A percentile compares a stretch with the other conserved stretches of the same genome.
phyloP scores from a whole-genome alignment of 2,888 invertebrate species.

The Sepiola atlantica region DNA sequence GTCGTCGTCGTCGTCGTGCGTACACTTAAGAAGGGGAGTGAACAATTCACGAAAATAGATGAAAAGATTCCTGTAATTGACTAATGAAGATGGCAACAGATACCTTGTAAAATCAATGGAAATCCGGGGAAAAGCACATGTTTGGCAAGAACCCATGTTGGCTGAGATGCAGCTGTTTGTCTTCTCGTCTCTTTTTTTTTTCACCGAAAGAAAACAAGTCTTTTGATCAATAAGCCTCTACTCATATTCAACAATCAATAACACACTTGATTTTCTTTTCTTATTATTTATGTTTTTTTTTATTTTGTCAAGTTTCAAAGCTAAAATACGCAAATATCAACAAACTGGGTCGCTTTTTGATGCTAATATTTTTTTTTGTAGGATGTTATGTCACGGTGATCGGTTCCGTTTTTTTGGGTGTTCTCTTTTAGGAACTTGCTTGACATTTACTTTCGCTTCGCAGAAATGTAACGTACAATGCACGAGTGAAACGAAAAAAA shows the following conservation, averaged over 20 bases:
- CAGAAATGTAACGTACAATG: not conserved
- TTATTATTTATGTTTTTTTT: not conserved
- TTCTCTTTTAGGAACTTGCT: not conserved
- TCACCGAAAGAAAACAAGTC: not conserved
- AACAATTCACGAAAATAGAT: not conserved
- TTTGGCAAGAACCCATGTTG: constrained; percentile 16
- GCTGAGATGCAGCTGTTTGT: not conserved
- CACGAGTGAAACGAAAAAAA: not conserved
- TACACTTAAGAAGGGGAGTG: not conserved
- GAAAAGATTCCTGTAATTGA: not conserved
- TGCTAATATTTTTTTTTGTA: not conserved
- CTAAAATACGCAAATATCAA: not conserved
- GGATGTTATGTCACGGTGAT: not conserved
- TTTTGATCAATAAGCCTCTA: not conserved
- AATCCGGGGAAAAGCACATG: not conserved
- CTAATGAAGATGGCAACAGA: not conserved
- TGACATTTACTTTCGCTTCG: not conserved
- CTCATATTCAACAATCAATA: not conserved
- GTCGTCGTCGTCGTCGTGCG: too few species aligned
- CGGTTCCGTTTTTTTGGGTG: not conserved
- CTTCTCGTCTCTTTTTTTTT: not conserved
- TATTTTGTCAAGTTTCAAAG: not conserved
- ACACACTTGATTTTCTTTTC: not conserved
- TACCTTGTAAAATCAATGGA: not conserved
- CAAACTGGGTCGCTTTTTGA: not conserved